Base-by-base conservation (phyloP, 2,797 vertebrate species). In the Anniella stebbinsi region DNA sequence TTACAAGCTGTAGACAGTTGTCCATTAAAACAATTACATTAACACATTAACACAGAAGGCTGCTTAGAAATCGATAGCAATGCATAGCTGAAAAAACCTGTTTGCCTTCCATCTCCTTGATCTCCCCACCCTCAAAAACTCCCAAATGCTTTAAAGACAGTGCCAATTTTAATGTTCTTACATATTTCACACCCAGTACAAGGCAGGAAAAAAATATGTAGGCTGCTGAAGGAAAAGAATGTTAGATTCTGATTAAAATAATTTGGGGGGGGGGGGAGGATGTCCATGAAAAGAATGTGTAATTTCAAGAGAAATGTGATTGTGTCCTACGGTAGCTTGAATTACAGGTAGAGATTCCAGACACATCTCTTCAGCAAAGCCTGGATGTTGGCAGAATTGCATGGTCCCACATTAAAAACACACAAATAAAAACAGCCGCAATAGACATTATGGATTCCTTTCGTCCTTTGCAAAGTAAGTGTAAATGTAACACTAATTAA, bases 401-500 rank as follows among this genome's bases (percentile, higher is more conserved):
- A 25, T 66, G 13, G 17, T 66, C 51, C 63, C 63, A 21, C 25
- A 45, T 63, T 18, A 63, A 63, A 18, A 48, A 41, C 21, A 73
- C 23, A 60, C 12, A 60, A 60, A 60, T 12, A 60, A 60, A 84
- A 94, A 80, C 89, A 94, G 36, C 60, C 80, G 41, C 93, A 92
- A 94, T 92, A 88, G 86, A 90, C 88, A 95, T 1, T 95, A 95
- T 95, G 95, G 90, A 93, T 96, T 96, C 87, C 69, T 95, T 87
- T 91, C 89, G 80, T 90, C 78, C 90, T 96, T 94, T 94, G 92
- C 2, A 12, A 70, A 95, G 83, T 94, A 96, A 96, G 89, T 96
- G 91, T 89, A 95, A 95, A 94, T 87, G 91, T 95, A 96, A 93
- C 90, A 95, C 94, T 95, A 96, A 96, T 96, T 96, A 95, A 96